Percentiles rank a stretch among this genome's conserved stretches.
phyloP scores from a whole-genome alignment of 2,888 invertebrate genomes.

The Mesorhabditis sp. region DNA sequence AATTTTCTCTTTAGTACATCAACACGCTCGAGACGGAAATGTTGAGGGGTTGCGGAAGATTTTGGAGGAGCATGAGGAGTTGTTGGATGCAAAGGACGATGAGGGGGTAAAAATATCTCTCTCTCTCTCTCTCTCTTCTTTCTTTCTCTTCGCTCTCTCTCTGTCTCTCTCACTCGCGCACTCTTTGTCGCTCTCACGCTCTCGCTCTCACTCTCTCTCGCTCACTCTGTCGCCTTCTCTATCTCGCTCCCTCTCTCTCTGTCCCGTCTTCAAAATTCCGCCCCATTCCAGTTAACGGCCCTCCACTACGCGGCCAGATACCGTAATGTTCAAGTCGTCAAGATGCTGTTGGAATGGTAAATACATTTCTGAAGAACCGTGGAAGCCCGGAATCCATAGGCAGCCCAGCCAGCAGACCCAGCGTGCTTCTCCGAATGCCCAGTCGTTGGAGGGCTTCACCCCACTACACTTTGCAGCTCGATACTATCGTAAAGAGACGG shows the following conservation, averaged over 20 bases:
- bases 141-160: no score
- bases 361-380: constrained; percentile 18
- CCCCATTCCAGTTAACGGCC: constrained; percentile 23
- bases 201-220: no score
- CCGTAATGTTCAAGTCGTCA: constrained; percentile 22
- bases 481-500: not conserved
- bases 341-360: constrained; percentile 18
- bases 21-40: constrained; percentile 1
- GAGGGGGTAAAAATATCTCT: no score
- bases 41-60: not conserved
- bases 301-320: constrained; percentile 36
- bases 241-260: no score
- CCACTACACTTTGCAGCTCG: not conserved
- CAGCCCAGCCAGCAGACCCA: no score
- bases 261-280: no score
- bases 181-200: no score
- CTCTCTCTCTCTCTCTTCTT: no score
- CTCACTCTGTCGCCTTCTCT: no score
- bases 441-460: not conserved
- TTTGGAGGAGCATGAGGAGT: not conserved
- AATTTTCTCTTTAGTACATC: not conserved
- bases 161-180: no score
- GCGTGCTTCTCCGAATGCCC: not conserved
- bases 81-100: not conserved
- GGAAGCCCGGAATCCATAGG: constrained; percentile 24